Evolutionary conservation across 2,113 vertebrate genomes (phyloP).

Genomic region (Prunella fulvescens): DNA sequence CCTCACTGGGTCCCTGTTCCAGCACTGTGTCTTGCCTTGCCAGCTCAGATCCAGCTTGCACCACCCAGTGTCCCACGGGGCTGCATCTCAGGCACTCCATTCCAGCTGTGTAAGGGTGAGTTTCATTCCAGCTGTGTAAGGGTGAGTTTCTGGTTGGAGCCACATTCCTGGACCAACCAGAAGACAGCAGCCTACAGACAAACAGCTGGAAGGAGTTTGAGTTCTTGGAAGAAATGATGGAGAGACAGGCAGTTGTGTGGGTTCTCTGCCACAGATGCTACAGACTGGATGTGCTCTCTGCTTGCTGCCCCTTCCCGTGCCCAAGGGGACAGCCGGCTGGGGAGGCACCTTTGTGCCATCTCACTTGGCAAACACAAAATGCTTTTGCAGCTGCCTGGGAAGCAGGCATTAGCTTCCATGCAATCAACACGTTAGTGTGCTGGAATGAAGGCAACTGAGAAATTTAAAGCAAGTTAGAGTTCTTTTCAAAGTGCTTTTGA

Average conservation of each 20-base stretch:
- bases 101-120: accelerated
- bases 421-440: neutral
- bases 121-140: accelerated
- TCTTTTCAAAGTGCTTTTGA: conserved; percentile 45
- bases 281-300: neutral
- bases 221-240: neutral
- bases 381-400: neutral
- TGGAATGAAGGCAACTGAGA: neutral
- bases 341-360: conserved; percentile 3
- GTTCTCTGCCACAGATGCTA: neutral
- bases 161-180: neutral
- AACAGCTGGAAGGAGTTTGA: neutral
- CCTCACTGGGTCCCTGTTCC: neutral
- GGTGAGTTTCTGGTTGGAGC: neutral
- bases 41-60: neutral
- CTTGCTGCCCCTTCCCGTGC: neutral
- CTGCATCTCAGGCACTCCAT: accelerated
- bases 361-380: neutral
- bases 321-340: neutral
- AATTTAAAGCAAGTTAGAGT: conserved; percentile 16
- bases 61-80: accelerated
- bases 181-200: neutral
- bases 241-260: neutral
- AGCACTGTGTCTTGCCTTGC: neutral
- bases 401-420: neutral